A percentile compares a stretch with the other conserved stretches of the same genome.
Evolutionary conservation across 2,888 invertebrate genomes (phyloP).

Genomic region (Rosalia funebris): DNA sequence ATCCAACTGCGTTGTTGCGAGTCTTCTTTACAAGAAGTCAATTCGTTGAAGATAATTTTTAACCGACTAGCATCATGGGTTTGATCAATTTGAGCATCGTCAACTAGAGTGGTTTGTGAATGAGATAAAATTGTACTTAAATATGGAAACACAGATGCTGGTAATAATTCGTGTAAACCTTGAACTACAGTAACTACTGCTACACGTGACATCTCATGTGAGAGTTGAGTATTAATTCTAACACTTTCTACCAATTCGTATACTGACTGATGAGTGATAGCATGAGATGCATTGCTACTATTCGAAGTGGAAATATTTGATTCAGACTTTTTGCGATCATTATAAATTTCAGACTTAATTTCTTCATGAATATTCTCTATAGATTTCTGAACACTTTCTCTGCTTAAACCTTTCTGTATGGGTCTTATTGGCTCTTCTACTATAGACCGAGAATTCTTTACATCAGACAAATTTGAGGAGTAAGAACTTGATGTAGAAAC

Average conservation of each 20-base stretch:
- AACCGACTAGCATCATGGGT: slow-evolving; percentile 87
- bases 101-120: slow-evolving; percentile 70
- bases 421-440: slow-evolving; percentile 55
- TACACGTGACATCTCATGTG: slow-evolving; percentile 86
- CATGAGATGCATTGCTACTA: slow-evolving; percentile 58
- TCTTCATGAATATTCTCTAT: slow-evolving; percentile 58
- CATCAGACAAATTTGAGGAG: slow-evolving; percentile 44
- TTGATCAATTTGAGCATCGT: slow-evolving; percentile 76
- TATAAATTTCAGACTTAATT: slow-evolving; percentile 50
- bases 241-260: slow-evolving; percentile 85
- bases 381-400: slow-evolving; percentile 54
- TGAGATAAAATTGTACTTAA: slow-evolving; percentile 69
- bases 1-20: slow-evolving; percentile 97
- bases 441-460: slow-evolving; percentile 37
- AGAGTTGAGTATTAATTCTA: slow-evolving; percentile 83
- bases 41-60: slow-evolving; percentile 82
- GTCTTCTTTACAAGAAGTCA: slow-evolving; percentile 88
- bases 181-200: slow-evolving; percentile 81
- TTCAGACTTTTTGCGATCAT: slow-evolving; percentile 52
- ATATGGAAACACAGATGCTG: slow-evolving; percentile 70
- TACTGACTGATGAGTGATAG: slow-evolving; percentile 68
- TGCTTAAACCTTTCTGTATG: slow-evolving; percentile 48
- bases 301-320: slow-evolving; percentile 40
- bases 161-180: slow-evolving; percentile 68
- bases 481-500: slow-evolving; percentile 42